These are phyloP conservation scores for Drosophila fulvimacula DNA, from an alignment of 2,888 invertebrate genomes.

Conservation along the genomic window DNA sequence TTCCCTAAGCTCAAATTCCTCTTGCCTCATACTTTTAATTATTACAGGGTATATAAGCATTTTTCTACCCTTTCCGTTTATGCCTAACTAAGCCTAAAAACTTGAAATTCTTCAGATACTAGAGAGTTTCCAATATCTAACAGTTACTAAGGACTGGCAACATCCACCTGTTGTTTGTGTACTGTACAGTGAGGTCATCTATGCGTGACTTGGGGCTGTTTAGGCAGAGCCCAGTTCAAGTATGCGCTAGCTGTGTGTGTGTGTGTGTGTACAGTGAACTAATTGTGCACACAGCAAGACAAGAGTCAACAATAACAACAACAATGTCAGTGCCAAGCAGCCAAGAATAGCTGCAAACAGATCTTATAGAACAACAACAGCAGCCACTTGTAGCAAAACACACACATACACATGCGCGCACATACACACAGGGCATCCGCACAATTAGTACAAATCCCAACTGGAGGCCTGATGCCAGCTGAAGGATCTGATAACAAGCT, in stretches of 20 bases:
- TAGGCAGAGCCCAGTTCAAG: conserved; percentile 26
- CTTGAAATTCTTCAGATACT: background rate
- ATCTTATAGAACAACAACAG: conserved; percentile 25
- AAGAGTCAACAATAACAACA: conserved; percentile 41
- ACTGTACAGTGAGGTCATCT: conserved; percentile 46
- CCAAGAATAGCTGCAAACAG: conserved; percentile 43
- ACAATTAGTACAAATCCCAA: conserved; percentile 48
- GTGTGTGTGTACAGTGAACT: conserved; percentile 24
- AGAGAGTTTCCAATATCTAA: conserved; percentile 3
- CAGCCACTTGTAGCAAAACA: conserved; percentile 35
- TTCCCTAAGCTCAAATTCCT: background rate
- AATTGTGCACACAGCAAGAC: conserved; percentile 54
- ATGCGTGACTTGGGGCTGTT: conserved; percentile 44
- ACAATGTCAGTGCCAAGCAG: conserved; percentile 56
- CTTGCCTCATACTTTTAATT: no score
- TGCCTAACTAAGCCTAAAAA: background rate
- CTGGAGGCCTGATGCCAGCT: conserved; percentile 33
- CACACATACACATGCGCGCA: conserved; percentile 22
- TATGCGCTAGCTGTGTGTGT: conserved; percentile 5
- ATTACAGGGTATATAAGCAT: background rate
- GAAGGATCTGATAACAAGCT: conserved; percentile 61
- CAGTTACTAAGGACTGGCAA: conserved; percentile 14
- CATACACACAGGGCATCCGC: conserved; percentile 24
- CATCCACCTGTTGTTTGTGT: conserved; percentile 60
- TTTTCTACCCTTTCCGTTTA: background rate